Evolutionary conservation across 2,888 invertebrate genomes (phyloP).

Genomic region (Pollenia labialis): DNA sequence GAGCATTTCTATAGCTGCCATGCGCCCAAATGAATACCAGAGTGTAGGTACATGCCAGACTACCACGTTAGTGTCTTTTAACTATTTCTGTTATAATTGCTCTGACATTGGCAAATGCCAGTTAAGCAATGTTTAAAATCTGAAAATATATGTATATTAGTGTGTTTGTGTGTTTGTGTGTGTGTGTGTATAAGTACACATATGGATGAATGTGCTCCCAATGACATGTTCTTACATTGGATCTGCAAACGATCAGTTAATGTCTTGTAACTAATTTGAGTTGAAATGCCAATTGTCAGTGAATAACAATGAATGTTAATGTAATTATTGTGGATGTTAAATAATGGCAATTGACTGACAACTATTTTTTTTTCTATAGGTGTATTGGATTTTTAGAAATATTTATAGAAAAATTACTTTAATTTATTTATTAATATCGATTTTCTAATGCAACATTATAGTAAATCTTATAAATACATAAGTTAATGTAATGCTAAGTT

Average conservation of each 20-base stretch:
- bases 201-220: conserved; percentile 21
- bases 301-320: conserved; percentile 70
- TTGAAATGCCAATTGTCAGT: conserved; percentile 75
- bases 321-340: conserved; percentile 49
- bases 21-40: conserved; percentile 45
- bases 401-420: neutral
- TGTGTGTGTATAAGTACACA: neutral
- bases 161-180: neutral
- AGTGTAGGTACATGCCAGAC: conserved; percentile 35
- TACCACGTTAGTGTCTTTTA: conserved; percentile 50
- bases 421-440: no score
- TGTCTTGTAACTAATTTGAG: conserved; percentile 75
- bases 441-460: no score
- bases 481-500: no score
- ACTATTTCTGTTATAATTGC: conserved; percentile 72
- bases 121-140: conserved; percentile 51
- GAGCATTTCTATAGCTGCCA: neutral
- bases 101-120: conserved; percentile 72
- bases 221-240: conserved; percentile 66
- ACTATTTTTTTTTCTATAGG: conserved; percentile 24
- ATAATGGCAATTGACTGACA: conserved; percentile 15
- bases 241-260: conserved; percentile 74
- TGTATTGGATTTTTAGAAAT: neutral
- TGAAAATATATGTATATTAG: conserved; percentile 55
- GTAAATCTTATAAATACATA: no score